phyloP scores from a whole-genome alignment of 2,113 vertebrate species.

The Asarcornis scutulata region DNA sequence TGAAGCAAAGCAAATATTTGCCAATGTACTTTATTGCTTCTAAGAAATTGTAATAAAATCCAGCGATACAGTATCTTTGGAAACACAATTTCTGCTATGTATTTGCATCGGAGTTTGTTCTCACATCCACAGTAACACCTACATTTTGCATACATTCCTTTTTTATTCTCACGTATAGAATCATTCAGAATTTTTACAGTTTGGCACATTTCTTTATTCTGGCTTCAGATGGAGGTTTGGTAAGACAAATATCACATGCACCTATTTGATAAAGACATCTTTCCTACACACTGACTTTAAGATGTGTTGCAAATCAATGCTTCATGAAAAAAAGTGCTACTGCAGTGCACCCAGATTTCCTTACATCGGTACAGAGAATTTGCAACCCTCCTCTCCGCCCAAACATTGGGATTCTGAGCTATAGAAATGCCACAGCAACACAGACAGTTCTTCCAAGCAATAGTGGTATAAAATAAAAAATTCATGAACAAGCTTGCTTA shows the following conservation, averaged over 20 bases:
- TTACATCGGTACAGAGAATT: background rate
- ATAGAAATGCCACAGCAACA: background rate
- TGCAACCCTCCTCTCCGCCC: background rate
- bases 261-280: background rate
- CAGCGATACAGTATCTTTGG: background rate
- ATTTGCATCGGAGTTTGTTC: background rate
- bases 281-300: background rate
- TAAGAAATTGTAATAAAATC: constrained; percentile 1
- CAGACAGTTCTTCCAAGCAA: background rate
- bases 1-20: background rate
- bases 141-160: background rate
- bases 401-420: background rate
- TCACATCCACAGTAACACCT: background rate
- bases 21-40: background rate
- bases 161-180: background rate
- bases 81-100: background rate
- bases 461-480: constrained; percentile 25
- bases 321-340: background rate
- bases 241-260: background rate
- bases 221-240: background rate
- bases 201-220: background rate
- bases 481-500: constrained; percentile 44
- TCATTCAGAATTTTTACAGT: background rate
- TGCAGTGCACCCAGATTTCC: background rate
- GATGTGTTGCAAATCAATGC: fast-evolving